Conservation (phyloP, 1,140 invertebrate genomes). For the Cotesia vestalis region DNA sequence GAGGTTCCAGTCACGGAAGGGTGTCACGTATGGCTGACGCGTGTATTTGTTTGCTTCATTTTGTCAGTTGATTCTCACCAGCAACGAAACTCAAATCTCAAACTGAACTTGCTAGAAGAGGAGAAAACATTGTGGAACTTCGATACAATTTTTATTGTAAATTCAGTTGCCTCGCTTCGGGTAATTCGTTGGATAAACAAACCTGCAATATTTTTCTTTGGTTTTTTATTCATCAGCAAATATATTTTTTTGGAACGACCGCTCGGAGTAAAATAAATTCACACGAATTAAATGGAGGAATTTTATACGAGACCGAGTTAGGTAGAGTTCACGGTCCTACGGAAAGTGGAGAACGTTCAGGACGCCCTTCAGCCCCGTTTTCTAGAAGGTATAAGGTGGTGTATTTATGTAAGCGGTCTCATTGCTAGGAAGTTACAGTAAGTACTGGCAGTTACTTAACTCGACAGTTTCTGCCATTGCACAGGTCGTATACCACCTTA, state of each 20-base stretch:
- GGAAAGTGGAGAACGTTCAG: too few relatives aligned
- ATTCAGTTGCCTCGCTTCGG: too few relatives aligned
- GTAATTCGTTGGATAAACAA: too few relatives aligned
- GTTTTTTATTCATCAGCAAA: too few relatives aligned
- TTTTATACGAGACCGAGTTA: too few relatives aligned
- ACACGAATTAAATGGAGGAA: too few relatives aligned
- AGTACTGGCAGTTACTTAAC: slow-evolving; percentile 61
- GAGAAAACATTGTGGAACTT: too few relatives aligned
- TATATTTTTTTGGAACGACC: background rate
- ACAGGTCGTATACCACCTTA: slow-evolving; percentile 30
- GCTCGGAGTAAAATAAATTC: too few relatives aligned
- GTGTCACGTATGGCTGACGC: slow-evolving; percentile 56
- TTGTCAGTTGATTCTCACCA: slow-evolving; percentile 12
- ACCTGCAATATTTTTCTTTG: background rate
- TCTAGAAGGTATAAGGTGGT: slow-evolving; percentile 50
- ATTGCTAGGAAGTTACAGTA: slow-evolving; percentile 62
- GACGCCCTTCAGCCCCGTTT: background rate
- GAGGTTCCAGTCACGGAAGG: slow-evolving; percentile 51
- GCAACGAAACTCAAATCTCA: slow-evolving; percentile 24
- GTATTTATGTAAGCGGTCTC: slow-evolving; percentile 62
- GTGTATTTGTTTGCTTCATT: slow-evolving; percentile 62
- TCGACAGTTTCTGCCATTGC: slow-evolving; percentile 59
- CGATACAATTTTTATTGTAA: background rate
- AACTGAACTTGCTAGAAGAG: too few relatives aligned
- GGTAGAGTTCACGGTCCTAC: too few relatives aligned